Conservation (phyloP, 2,888 invertebrate genomes). For the Acronicta alni region DNA sequence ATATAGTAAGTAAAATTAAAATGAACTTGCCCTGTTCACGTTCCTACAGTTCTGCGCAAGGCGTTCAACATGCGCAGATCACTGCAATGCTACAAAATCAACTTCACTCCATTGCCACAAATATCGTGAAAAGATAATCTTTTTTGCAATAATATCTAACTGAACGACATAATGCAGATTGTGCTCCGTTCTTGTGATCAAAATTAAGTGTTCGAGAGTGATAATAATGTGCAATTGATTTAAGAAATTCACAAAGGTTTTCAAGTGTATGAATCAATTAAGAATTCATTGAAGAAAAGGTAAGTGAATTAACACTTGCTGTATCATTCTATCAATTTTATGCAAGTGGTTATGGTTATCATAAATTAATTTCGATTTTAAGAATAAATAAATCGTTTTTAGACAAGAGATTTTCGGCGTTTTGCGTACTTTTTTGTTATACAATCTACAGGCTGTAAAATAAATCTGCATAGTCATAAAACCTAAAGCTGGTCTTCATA, state of each 20-base stretch:
- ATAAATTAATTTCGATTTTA: neutral
- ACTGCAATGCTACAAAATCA: slow-evolving; percentile 87
- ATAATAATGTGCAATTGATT: slow-evolving; percentile 74
- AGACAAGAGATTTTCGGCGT: neutral
- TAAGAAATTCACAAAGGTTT: slow-evolving; percentile 44
- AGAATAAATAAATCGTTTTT: neutral
- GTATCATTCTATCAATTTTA: slow-evolving; percentile 40
- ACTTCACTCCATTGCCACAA: slow-evolving; percentile 77
- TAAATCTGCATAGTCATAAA: slow-evolving; percentile 59
- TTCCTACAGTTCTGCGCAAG: slow-evolving; percentile 80
- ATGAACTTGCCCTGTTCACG: slow-evolving; percentile 64
- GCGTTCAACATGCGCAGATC: slow-evolving; percentile 84
- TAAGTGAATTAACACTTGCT: slow-evolving; percentile 53
- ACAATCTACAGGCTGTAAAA: slow-evolving; percentile 48
- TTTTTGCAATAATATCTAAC: slow-evolving; percentile 62
- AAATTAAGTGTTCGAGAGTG: slow-evolving; percentile 58
- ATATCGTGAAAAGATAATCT: slow-evolving; percentile 73
- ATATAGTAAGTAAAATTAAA: slow-evolving; percentile 76
- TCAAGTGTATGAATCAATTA: slow-evolving; percentile 56
- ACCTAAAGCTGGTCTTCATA: slow-evolving; percentile 32
- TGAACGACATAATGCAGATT: slow-evolving; percentile 67
- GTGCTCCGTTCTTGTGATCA: slow-evolving; percentile 53
- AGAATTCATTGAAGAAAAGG: slow-evolving; percentile 60
- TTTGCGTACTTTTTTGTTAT: slow-evolving; percentile 25
- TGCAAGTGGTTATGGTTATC: slow-evolving; percentile 10